phyloP scores from a whole-genome alignment of 2,888 invertebrate genomes.

The Ganaspis brasiliensis region DNA sequence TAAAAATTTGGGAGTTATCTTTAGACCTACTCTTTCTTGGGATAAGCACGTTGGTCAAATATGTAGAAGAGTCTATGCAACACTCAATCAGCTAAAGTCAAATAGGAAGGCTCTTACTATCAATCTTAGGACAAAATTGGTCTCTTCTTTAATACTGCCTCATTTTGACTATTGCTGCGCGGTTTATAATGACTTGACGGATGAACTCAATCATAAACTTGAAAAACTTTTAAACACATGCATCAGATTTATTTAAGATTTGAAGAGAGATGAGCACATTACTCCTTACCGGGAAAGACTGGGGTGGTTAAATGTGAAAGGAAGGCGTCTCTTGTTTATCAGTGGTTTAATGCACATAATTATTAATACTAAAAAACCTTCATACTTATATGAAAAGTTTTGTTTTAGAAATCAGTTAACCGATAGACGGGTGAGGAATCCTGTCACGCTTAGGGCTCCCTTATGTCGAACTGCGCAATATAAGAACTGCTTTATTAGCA shows the following conservation, averaged over 20 bases:
- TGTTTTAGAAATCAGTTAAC: no score
- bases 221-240: background rate
- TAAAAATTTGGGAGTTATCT: background rate
- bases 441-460: no score
- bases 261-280: background rate
- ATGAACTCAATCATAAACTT: background rate
- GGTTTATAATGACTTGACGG: no score
- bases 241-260: slow-evolving; percentile 6
- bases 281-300: slow-evolving; percentile 22
- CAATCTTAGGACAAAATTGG: no score
- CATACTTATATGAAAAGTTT: no score
- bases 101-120: background rate
- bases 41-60: background rate
- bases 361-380: no score
- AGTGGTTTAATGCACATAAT: background rate
- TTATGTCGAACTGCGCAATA: no score
- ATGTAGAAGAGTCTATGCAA: background rate
- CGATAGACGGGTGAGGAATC: no score
- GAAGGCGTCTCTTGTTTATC: slow-evolving; percentile 24
- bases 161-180: no score
- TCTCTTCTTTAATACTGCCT: no score
- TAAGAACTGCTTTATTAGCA: no score
- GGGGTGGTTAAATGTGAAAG: slow-evolving; percentile 27
- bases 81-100: background rate
- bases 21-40: background rate